Base-by-base conservation (phyloP, 2,797 vertebrate species). In the Alosa sapidissima region DNA sequence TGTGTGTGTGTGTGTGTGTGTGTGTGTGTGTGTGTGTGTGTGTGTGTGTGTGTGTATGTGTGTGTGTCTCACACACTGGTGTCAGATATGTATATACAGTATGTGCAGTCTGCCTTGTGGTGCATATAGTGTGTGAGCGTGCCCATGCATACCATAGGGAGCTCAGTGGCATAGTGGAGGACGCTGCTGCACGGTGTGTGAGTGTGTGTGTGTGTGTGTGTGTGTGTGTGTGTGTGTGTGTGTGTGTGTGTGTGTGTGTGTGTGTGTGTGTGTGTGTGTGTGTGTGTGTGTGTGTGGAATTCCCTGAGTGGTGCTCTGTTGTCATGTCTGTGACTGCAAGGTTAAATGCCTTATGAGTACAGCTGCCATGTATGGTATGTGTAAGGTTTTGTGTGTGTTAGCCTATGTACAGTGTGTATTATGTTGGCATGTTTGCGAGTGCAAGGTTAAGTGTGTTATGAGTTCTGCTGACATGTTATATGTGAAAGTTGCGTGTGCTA, bases 101-200 rank as follows among this genome's bases (percentile, higher is more conserved):
- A 52, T 13, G 14, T 19, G 52, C 16, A 19, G 52, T 55, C 52
- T 21, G 55, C 55, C 19, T 58, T 16, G 16, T 58, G 3, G 16
- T 58, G 28, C 13, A 33, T 33, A 33, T 24, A 68, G 2, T 41
- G 65, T 72, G 65, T 11, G 65, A 36, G 33, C 16, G 33, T 72
- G 65, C 2, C 65, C 65, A 72, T 72, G 65, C 65, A 72, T 72
- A 72, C 36, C 65, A 72, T 72, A 21, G 19, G 55, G 55, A 21
- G 19, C 19, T n/a, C 3, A 2, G 14, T 1, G 16, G 16, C 3
- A 14, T 55, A 4, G 14, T 55, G 3, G 3, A 55, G 2, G 4
- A 11, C 13, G 11, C 13, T 54, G 8, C 51, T 10, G 51, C 8
- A 52, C 48, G 13, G 60, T 28, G 60, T 65, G 60, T 65, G 24